Evolutionary conservation across 2,888 invertebrate species (phyloP), one percentile per base, ranked within the genome.

Genomic region (Chrysopilus asiliformis): DNA sequence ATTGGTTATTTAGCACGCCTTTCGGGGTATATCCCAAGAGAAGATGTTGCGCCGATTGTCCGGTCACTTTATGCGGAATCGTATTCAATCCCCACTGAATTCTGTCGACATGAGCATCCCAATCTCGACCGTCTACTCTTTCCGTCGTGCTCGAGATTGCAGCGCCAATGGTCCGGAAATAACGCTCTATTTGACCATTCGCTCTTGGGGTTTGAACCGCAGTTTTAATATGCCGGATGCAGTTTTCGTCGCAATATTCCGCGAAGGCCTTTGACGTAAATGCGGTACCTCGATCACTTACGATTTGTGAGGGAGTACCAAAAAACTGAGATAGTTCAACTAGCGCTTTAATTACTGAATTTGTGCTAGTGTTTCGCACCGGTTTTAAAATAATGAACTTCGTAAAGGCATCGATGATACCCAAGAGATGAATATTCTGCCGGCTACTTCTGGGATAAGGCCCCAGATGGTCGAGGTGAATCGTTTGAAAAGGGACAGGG

Each of bases 391-490:
- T n/a, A n/a, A n/a, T n/a, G n/a, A n/a, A n/a, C n/a, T n/a, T n/a
- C n/a, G n/a, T 22, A 10, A 10, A 22, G 22, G 22, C n/a, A n/a
- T 26, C 10, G 22, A 22, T 22, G 22, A 22, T 8, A 22, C 6
- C 26, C 10, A 10, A 7, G n/a, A 26, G 13, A 14, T 13, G 5
- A 7, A 13, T 28, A 6, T 14, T 28, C 4, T 13, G 7, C 28
- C 33, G 39, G 26, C 38, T 47, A 13, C 49, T 50, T 5, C 43
- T 42, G n/a, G 51, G 49, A 34, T 52, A 53, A 4, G 53, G 53
- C 1, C 53, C 52, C 1, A 53, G 31, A 33, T 56, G 55, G 36
- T 56, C 56, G 1, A 56, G 29, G 19, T 56, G 53, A 4, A 54
- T 15, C 0, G 53, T 55, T 32, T 53, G 48, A 31, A 57, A 54